Base-by-base conservation (phyloP, 2,113 vertebrate species). In the Chlamydotis undulata region DNA sequence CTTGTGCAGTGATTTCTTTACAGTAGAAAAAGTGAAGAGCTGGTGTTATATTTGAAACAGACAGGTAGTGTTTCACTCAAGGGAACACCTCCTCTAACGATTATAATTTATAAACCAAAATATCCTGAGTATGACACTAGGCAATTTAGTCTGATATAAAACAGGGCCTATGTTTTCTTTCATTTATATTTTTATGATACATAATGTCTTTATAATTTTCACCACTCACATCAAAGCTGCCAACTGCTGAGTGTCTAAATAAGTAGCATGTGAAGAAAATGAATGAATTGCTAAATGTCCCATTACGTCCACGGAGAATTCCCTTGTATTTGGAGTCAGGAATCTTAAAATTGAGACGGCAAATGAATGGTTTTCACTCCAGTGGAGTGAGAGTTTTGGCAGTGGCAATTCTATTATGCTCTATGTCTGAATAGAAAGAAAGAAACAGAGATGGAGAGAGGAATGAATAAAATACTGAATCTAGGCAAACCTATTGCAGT, bases 121-220 rank as follows among this genome's bases (percentile, higher is more conserved):
- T 98, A 97, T 92, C 95, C 94, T 94, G 96, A 97, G 93, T 97
- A 96, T 97, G 95, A 98, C 97, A 97, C 94, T 95, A 98, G 95
- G 97, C 97, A 98, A 98, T 98, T 98, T 97, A 97, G 96, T 71
- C 76, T 97, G 96, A 97, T 98, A 96, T 97, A 97, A 98, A 97
- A 97, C 78, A 97, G 81, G 57, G 81, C 70, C 74, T 95, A 81
- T 97, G 96, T 98, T 98, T 98, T 98, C 97, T 97, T 98, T 98
- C 97, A 97, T 98, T 98, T 98, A 92, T 98, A 97, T 97, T 98
- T 98, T 98, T 98, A 98, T 98, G 96, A 94, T 98, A 97, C 3
- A 35, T 98, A 98, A 98, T 98, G 97, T 98, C 98, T 98, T 98
- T 98, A 98, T 98, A 98, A 98, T 98, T 98, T 98, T 92, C 90